Base-by-base conservation (phyloP, 35 echinoderm and acorn worm species). In the Heliocidaris erythrogramma region DNA sequence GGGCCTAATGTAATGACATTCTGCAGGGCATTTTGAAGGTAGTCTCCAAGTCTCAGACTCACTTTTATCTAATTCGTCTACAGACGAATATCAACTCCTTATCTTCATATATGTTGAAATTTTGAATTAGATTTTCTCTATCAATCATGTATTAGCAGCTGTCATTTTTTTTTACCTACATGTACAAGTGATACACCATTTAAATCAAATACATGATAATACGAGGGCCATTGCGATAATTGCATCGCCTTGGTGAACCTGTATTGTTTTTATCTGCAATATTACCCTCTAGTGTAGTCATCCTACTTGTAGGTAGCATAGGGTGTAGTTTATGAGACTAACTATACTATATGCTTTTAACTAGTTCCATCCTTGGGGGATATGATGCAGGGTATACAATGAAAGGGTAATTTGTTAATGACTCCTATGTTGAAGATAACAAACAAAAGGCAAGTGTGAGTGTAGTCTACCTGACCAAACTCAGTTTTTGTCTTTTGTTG, bases 1-100 rank as follows among this genome's bases (percentile, higher is more conserved):
- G 65, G 65, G 65, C 65, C 65, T 78, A 78, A 78, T 78, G 65
- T 78, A 78, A 78, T 78, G 65, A 78, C 65, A n/a, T 78, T 78
- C 65, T 78, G 65, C 4, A 78, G 65, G 65, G 65, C 65, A 78
- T 6, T 29, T 18, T 18, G 21, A 24, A 9, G 4, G 52, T 78
- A 78, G 65, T 78, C 65, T 78, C 18, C 21, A 27, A 0, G 18
- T 78, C 21, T n/a, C 65, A 78, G 65, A 78, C 65, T 27, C 18
- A 8, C 2, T 27, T 3, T 27, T 21, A 78, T 27, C 7, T 78
- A 7, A 56, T 56, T 56, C 52, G 3, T 42, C 35, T 42, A 42
- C 35, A 42, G 35, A 1, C 3, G 3, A 42, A 42, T 42, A 42
- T 0, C 35, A 42, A 42, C 35, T 3, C 35, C 35, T 42, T 42